Evolutionary conservation across 2,113 vertebrate species (phyloP), one percentile per base, ranked within the genome.

Genomic region (Coryphaenoides rupestris): DNA sequence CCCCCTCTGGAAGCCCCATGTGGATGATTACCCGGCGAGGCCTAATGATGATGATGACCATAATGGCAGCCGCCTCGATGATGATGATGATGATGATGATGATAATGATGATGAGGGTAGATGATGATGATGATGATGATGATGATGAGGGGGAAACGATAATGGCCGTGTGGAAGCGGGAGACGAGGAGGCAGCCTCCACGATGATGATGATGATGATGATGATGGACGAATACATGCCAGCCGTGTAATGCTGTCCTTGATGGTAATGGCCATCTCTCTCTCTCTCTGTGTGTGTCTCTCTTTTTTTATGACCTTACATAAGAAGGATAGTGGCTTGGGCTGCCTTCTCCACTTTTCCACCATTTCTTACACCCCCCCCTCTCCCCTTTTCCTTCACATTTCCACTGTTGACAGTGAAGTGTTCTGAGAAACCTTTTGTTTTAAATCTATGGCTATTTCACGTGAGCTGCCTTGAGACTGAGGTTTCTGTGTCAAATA

Each of bases 11-110:
- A 82, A 91, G 79, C 81, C 85, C 88, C 83, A 65, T 58, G 73
- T 82, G 84, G 87, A 89, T 91, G 89, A 92, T 92, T 91, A 89
- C 88, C 19, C n/a, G n/a, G n/a, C n/a, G 19, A 68, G 85, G 77
- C 87, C 91, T 92, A 80, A 91, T 91, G 90, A 92, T 91, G 90
- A 92, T 90, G 89, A 91, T 90, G 90, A 91, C 86, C 88, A 63
- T 88, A 88, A 88, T 89, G 81, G 85, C 84, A 73, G 78, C 76
- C 79, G 79, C 81, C 76, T 67, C 81, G 88, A 75, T 89, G 86
- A 79, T 84, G 83, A 83, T 82, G 68, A 81, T 75, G 26, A 72
- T 78, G 69, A 72, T 79, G 40, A 77, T 79, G 72, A 77, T 79
- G 72, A 77, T 81, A 80, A 76, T 64, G 60, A 63, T 68, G 70